Base-by-base conservation (phyloP, 1,140 invertebrate genomes). In the Drosophila albomicans region DNA sequence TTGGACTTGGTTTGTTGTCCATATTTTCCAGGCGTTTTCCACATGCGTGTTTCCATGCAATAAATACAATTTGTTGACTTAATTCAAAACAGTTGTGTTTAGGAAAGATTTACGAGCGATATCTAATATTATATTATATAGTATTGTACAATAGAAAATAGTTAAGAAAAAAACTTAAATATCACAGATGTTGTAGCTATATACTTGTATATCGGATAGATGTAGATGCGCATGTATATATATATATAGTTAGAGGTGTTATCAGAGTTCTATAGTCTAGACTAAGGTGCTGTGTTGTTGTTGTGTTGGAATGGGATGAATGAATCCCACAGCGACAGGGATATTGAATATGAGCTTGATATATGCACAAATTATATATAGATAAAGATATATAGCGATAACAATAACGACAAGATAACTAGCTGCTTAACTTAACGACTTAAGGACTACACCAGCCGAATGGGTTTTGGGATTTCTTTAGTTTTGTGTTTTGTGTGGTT, bases 121-220 rank as follows among this genome's bases (percentile, higher is more conserved):
- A 38, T 38, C 35, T 38, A 38, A 56, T 13, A 30, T 52, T 52
- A 52, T 64, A 57, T 38, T 84, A 86, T 79, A 77, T 49, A 49
- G 20, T 25, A 25, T 61, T 61, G 49, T 84, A 87, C 82, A 78
- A 74, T 89, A 89, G 78, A 74, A 89, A 88, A 85, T 75, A 85
- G 85, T 88, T 84, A 86, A 86, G 81, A 77, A 90, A 78, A 90
- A 78, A 90, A 90, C 86, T 90, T 90, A 90, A 80, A 78, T 90
- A 90, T 90, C 86, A 90, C 86, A 90, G 86, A 90, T 90, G 57
- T 89, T 76, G 54, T 63, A 62, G 70, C 56, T 71, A 69, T 70
- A 68, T 64, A 67, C 71, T 67, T 67, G 51, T 32, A 54, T 54
- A 30, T 8, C 35, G 35, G 20, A 54, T 32, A 72, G 51, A 66